phyloP scores from a whole-genome alignment of 2,113 vertebrate species.

The Thinocorus orbignyianus region DNA sequence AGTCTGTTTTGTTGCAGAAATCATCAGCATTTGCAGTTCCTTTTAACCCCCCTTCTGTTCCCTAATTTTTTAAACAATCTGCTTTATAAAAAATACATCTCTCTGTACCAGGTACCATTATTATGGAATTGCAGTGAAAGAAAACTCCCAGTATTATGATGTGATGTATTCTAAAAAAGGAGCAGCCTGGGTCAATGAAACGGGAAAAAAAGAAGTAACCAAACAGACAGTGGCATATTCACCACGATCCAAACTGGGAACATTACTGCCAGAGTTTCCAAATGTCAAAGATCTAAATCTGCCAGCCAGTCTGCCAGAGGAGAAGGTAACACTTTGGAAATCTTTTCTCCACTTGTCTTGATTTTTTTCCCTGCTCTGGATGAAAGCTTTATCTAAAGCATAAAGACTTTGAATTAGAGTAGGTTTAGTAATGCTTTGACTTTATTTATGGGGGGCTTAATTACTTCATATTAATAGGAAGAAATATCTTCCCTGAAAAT shows the following conservation, averaged over 20 bases:
- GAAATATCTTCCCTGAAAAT: not conserved
- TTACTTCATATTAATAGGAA: not conserved
- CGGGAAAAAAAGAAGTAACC: conserved; percentile 98
- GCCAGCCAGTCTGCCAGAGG: conserved; percentile 95
- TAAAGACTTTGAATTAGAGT: not conserved
- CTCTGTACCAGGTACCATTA: conserved; percentile 91
- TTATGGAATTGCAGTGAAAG: conserved; percentile 98
- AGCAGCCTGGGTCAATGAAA: conserved; percentile 98
- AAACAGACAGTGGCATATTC: conserved; percentile 99
- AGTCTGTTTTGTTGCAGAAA: not conserved
- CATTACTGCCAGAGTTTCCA: conserved; percentile 98
- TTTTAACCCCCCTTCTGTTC: not conserved
- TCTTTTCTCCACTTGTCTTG: conserved; percentile 35
- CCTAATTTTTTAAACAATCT: not conserved
- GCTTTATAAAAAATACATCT: conserved; percentile 17
- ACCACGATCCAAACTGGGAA: conserved; percentile 98
- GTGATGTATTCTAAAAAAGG: conserved; percentile 99
- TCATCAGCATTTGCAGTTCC: not conserved
- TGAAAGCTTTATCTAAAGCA: conserved; percentile 24
- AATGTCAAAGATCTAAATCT: conserved; percentile 99
- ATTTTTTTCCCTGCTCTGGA: not conserved
- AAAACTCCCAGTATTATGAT: conserved; percentile 97
- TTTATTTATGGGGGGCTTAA: conserved; percentile 36
- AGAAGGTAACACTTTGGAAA: conserved; percentile 91
- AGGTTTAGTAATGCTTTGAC: conserved; percentile 28